Conservation (phyloP, 1,140 invertebrate species). For the Trichogramma pretiosum region DNA sequence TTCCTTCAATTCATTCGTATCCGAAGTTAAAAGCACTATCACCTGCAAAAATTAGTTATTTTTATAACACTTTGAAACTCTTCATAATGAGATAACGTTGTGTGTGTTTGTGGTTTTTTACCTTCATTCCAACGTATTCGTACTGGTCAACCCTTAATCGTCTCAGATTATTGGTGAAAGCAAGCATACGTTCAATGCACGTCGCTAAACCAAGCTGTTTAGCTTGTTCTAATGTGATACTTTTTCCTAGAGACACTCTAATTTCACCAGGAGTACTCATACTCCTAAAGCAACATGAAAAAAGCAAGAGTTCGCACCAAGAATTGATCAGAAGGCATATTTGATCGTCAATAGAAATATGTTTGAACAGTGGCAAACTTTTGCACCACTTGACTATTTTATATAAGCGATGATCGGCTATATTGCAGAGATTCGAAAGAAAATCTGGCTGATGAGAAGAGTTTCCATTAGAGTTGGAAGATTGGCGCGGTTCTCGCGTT, state of each 20-base stretch:
- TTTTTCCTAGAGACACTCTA: slow-evolving; percentile 65
- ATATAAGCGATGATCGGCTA: slow-evolving; percentile 90
- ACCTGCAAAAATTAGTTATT: slow-evolving; percentile 43
- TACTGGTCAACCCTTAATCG: slow-evolving; percentile 87
- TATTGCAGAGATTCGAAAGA: slow-evolving; percentile 80
- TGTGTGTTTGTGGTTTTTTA: slow-evolving; percentile 24
- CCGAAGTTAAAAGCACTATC: slow-evolving; percentile 85
- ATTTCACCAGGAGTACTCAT: slow-evolving; percentile 81
- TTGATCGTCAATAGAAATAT: slow-evolving; percentile 94
- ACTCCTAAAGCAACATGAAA: slow-evolving; percentile 86
- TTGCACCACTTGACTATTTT: slow-evolving; percentile 99
- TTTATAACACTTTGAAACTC: background rate
- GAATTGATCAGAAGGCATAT: slow-evolving; percentile 93
- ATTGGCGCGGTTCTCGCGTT: too few relatives aligned
- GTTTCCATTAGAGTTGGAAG: slow-evolving; percentile 42
- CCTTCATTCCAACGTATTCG: slow-evolving; percentile 94
- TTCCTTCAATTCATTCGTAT: slow-evolving; percentile 85
- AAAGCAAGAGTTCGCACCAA: slow-evolving; percentile 90
- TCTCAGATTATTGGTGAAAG: slow-evolving; percentile 85
- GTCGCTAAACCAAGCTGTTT: slow-evolving; percentile 61
- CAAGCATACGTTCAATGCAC: slow-evolving; percentile 88
- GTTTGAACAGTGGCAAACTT: slow-evolving; percentile 90
- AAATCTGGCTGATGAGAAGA: slow-evolving; percentile 65
- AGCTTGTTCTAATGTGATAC: slow-evolving; percentile 68
- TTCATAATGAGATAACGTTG: background rate